phyloP scores from a whole-genome alignment of 2,113 vertebrate genomes.

The Dicrurus megarhynchus region DNA sequence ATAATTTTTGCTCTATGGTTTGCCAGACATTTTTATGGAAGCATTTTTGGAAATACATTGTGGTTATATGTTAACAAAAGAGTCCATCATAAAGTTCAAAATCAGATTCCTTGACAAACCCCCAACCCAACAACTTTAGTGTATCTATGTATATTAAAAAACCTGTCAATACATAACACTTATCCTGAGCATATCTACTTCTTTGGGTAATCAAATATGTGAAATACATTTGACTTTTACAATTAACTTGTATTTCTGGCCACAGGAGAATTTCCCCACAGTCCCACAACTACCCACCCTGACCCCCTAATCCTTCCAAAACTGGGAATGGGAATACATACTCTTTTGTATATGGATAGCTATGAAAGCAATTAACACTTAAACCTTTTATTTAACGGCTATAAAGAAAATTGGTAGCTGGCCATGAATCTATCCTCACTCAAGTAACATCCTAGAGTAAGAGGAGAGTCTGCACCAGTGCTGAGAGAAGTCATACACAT shows the following conservation, averaged over 20 bases:
- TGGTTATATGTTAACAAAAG: neutral
- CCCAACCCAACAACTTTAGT: neutral
- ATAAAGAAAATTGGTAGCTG: neutral
- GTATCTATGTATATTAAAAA: neutral
- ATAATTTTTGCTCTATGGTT: neutral
- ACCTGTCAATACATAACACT: neutral
- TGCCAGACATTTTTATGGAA: neutral
- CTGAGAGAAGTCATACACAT: neutral
- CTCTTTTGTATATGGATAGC: fast-evolving
- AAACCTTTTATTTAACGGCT: neutral
- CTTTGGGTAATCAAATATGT: neutral
- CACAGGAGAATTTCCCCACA: neutral
- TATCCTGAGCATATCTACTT: neutral
- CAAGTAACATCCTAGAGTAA: neutral
- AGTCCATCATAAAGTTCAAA: neutral
- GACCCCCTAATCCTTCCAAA: neutral
- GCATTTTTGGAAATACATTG: neutral
- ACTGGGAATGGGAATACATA: neutral
- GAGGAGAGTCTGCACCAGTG: neutral
- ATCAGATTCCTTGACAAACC: neutral
- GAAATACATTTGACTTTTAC: neutral
- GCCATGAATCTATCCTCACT: neutral
- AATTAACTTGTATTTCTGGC: neutral
- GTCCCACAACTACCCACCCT: neutral
- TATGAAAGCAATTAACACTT: neutral